Conservation (phyloP, 1,140 invertebrate species). For the Colletes latitarsis region DNA sequence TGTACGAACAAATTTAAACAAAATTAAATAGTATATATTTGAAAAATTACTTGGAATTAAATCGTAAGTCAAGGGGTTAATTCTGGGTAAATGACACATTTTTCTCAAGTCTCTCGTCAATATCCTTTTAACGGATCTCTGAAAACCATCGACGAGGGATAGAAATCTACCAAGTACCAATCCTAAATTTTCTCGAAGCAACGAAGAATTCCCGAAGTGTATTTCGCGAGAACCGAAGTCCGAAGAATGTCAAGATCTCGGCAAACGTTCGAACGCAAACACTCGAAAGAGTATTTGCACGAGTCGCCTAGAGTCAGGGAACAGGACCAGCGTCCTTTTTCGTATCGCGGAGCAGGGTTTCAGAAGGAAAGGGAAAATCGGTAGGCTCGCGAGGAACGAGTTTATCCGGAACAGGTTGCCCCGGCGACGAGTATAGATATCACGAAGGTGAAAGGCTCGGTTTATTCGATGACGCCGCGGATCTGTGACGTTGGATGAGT, state of each 20-base stretch:
- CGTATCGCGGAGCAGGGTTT: not conserved
- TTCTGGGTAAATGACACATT: too few relatives aligned
- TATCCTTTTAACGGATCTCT: too few relatives aligned
- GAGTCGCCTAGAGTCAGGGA: too few relatives aligned
- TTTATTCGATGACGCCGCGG: conserved; percentile 62
- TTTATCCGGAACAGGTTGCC: conserved; percentile 60
- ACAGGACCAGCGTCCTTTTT: not conserved
- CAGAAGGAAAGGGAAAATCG: conserved; percentile 54
- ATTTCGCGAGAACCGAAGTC: not conserved
- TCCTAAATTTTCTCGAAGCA: too few relatives aligned
- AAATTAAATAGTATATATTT: too few relatives aligned
- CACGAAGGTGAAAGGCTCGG: conserved; percentile 72
- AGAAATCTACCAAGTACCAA: too few relatives aligned
- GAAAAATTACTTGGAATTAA: too few relatives aligned
- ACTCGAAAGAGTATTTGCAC: not conserved
- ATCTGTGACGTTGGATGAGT: conserved; percentile 60
- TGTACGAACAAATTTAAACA: too few relatives aligned
- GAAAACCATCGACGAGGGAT: too few relatives aligned
- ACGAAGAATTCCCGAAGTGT: too few relatives aligned
- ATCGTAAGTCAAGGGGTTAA: too few relatives aligned
- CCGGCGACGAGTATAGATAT: conserved; percentile 51
- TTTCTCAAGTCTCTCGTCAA: too few relatives aligned
- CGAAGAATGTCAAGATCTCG: not conserved
- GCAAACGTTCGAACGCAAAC: not conserved
- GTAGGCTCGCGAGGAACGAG: conserved; percentile 44